phyloP scores from a whole-genome alignment of 2,113 vertebrate species.

The Pseudorhombus dupliciocellatus region DNA sequence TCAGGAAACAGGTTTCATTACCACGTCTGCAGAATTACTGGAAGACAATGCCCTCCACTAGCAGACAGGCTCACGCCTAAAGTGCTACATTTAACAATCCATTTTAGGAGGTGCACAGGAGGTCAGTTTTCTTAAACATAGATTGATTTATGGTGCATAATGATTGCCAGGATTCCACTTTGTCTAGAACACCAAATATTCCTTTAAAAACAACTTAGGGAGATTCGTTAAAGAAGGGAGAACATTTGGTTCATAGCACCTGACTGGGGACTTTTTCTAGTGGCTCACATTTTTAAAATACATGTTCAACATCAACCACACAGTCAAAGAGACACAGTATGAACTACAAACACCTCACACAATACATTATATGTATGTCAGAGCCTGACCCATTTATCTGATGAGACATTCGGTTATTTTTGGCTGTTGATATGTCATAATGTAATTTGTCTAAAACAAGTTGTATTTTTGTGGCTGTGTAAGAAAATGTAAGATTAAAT shows the following conservation, averaged over 20 bases:
- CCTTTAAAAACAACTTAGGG: neutral
- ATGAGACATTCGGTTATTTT: neutral
- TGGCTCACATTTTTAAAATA: constrained; percentile 17
- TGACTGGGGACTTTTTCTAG: constrained; percentile 24
- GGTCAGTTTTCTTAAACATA: neutral
- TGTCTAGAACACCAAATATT: constrained; percentile 28
- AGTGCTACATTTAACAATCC: constrained; percentile 69
- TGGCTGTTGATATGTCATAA: no score
- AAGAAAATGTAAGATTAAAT: no score
- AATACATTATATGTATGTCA: constrained; percentile 10
- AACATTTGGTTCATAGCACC: constrained; percentile 53
- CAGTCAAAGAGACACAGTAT: constrained; percentile 16
- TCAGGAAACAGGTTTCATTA: constrained; percentile 37
- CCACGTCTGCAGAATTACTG: constrained; percentile 36
- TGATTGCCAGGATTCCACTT: constrained; percentile 15
- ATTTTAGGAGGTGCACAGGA: constrained; percentile 17
- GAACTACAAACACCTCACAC: constrained; percentile 38
- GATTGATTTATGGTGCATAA: constrained; percentile 15
- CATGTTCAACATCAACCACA: constrained; percentile 45
- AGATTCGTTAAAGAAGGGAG: neutral
- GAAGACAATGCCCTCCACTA: constrained; percentile 36
- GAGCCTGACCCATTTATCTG: neutral
- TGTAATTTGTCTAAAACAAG: no score
- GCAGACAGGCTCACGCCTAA: constrained; percentile 57
- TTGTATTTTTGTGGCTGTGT: no score